phyloP scores from a whole-genome alignment of 1,140 invertebrate species.

The Glossosoma conforme region DNA sequence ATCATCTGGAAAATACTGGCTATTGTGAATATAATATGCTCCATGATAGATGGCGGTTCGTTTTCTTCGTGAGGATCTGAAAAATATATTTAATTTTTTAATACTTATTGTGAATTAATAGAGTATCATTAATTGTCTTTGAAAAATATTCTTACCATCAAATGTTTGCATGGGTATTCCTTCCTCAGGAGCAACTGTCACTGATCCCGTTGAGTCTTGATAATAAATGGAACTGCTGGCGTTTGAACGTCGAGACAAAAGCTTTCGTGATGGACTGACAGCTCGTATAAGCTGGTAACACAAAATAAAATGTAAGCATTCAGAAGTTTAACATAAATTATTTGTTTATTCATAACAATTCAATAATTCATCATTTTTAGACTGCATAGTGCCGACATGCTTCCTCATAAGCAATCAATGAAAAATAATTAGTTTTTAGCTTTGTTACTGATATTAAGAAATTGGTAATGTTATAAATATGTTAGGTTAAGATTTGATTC shows the following conservation, averaged over 20 bases:
- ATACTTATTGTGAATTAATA: background rate
- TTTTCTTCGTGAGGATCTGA: conserved; percentile 42
- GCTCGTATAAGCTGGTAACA: conserved; percentile 51
- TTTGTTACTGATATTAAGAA: too few species aligned
- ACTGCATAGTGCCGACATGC: too few species aligned
- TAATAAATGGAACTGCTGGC: conserved; percentile 32
- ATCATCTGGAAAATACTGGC: conserved; percentile 65
- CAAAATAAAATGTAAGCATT: conserved; percentile 10
- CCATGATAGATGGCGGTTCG: conserved; percentile 51
- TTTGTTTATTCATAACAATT: too few species aligned
- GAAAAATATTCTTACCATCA: conserved; percentile 11
- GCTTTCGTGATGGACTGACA: conserved; percentile 46
- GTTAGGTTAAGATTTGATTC: too few species aligned
- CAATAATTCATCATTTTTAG: too few species aligned
- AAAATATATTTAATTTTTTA: conserved; percentile 19
- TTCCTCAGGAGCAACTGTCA: conserved; percentile 55
- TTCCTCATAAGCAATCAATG: too few species aligned
- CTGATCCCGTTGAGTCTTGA: conserved; percentile 67
- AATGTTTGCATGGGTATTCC: conserved; percentile 34
- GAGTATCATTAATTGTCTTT: background rate
- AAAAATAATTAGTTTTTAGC: too few species aligned
- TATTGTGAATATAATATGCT: conserved; percentile 58
- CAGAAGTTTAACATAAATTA: too few species aligned
- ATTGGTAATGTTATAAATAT: too few species aligned
- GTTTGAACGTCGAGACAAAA: conserved; percentile 30